Conservation (phyloP, 2,113 vertebrate species). For the Donacobius atricapilla region DNA sequence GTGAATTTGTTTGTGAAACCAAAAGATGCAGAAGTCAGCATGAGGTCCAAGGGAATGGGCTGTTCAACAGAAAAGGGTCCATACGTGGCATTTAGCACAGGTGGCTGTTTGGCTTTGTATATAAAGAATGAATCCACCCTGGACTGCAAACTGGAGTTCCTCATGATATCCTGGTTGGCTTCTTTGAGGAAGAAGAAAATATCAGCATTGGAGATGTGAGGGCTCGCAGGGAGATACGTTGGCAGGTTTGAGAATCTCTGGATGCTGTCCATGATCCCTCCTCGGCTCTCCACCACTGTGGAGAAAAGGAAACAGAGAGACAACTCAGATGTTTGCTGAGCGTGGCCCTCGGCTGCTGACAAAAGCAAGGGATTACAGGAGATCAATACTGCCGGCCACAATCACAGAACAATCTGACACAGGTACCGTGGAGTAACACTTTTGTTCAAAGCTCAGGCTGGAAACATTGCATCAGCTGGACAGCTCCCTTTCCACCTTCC, state of each 20-base stretch:
- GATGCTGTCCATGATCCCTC: constrained; percentile 70
- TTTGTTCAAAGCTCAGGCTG: background rate
- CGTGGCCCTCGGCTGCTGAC: background rate
- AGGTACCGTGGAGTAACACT: background rate
- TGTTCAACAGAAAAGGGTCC: constrained; percentile 83
- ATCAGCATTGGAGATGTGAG: constrained; percentile 78
- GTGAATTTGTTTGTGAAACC: constrained; percentile 69
- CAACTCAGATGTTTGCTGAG: background rate
- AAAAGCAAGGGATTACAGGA: background rate
- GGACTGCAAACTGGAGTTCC: constrained; percentile 88
- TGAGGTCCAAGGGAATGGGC: constrained; percentile 78
- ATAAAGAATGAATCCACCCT: constrained; percentile 87
- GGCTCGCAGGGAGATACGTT: constrained; percentile 82
- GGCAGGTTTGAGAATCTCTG: constrained; percentile 86
- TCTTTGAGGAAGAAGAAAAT: constrained; percentile 90
- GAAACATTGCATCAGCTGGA: background rate
- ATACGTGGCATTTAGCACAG: constrained; percentile 86
- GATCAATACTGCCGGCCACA: background rate
- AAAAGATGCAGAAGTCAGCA: constrained; percentile 75
- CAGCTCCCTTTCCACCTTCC: background rate
- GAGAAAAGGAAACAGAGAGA: constrained; percentile 16
- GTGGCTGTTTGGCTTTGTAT: constrained; percentile 78
- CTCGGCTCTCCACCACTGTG: constrained; percentile 75
- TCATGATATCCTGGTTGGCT: constrained; percentile 89
- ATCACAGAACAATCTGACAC: background rate